Conservation (phyloP, 2,888 invertebrate species). For the Rotaria magnacalcarata region DNA sequence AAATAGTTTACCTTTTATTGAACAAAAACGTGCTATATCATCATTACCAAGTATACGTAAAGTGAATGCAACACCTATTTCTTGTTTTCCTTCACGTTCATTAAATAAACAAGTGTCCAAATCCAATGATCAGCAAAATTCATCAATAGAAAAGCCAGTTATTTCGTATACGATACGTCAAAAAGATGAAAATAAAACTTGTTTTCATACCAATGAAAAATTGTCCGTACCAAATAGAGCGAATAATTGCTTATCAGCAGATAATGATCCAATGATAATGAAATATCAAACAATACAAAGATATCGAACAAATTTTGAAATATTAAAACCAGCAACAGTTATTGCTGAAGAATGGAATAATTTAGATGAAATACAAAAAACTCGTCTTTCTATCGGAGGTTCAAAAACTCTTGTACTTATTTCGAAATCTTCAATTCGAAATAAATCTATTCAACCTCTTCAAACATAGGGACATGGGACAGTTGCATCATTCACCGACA, state of each 20-base stretch:
- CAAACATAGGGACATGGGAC: constrained; percentile 27
- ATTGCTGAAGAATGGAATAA: constrained; percentile 35
- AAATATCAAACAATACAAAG: neutral
- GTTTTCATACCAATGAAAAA: neutral
- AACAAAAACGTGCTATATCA: neutral
- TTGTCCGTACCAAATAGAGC: neutral
- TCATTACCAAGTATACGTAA: neutral
- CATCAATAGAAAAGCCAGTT: neutral
- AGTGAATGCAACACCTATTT: neutral
- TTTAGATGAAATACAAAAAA: neutral
- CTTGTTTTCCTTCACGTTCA: neutral
- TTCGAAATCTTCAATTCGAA: neutral
- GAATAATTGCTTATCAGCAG: neutral
- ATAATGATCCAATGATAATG: neutral
- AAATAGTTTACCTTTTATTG: constrained; percentile 4
- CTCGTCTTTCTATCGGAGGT: neutral
- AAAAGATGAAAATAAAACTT: neutral
- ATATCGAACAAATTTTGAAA: constrained; percentile 19
- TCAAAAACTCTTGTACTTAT: constrained; percentile 22
- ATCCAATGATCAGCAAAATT: neutral
- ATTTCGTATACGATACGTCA: neutral
- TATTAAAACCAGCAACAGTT: constrained; percentile 32
- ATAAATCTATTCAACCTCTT: neutral
- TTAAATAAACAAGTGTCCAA: neutral
- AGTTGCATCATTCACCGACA: neutral